Evolutionary conservation across 2,113 vertebrate species (phyloP).

Genomic region (Stomatorhinus ivindoensis): DNA sequence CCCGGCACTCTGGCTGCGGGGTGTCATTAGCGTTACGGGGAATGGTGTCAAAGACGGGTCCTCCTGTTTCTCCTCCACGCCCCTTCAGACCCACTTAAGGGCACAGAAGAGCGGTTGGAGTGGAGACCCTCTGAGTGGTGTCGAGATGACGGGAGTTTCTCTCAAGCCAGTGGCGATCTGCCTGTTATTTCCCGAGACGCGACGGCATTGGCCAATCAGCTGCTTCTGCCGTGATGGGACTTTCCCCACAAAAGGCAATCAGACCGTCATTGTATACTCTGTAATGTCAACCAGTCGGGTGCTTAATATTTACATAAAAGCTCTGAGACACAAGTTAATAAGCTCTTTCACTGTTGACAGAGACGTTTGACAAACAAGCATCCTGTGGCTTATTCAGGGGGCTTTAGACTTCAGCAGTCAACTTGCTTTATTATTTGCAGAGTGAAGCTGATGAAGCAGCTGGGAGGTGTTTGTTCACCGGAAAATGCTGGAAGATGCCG

Average conservation of each 20-base stretch:
- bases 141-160: not conserved
- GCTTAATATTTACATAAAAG: not conserved
- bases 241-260: conserved; percentile 4
- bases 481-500: not conserved
- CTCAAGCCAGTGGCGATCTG: not conserved
- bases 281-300: not conserved
- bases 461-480: not conserved
- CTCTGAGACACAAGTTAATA: not conserved
- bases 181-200: not conserved
- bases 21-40: not conserved
- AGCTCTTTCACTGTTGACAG: not conserved
- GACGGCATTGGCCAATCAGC: not conserved
- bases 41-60: not conserved
- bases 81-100: not conserved
- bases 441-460: not conserved
- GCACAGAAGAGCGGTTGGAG: not conserved
- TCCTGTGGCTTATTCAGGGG: not conserved
- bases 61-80: not conserved
- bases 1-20: not conserved
- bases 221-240: not conserved
- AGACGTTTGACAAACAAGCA: not conserved
- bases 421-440: not conserved
- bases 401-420: too few relatives aligned
- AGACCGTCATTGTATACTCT: not conserved
- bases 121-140: not conserved